Base-by-base conservation (phyloP, 2,797 vertebrate species). In the Ficedula albicollis region DNA sequence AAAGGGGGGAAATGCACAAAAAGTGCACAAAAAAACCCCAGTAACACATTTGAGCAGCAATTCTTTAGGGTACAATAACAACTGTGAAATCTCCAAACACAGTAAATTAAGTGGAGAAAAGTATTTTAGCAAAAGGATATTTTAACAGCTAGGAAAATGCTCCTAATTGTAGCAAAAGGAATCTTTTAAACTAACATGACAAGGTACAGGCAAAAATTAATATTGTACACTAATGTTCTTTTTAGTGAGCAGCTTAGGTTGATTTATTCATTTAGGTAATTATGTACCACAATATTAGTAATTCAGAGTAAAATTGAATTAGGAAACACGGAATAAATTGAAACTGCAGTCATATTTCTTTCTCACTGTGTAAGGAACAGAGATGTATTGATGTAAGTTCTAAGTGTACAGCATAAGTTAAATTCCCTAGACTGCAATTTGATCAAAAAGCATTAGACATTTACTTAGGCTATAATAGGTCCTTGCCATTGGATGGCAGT, bases 401-500 rank as follows among this genome's bases (percentile, higher is more conserved):
- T 97, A 97, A 98, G 97, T 94, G 94, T 94, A 96, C 96, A 96
- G 97, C 96, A 96, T 97, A 98, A 98, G 97, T 98, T 98, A 97
- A 98, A 98, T 98, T 98, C 98, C 98, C 98, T 67, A 98, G 98
- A 94, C 97, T 98, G 95, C 97, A 98, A 98, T 98, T 98, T 98
- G 97, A 98, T 98, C 97, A 98, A 98, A 98, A 98, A 97, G 96
- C 97, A 98, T 97, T 97, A 97, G 97, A 96, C 97, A 97, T 98
- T 98, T 97, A 97, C 96, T 98, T 98, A 97, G 96, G 98, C 97
- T 98, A 98, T 98, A 98, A 98, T 98, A 98, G 96, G 88, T 60
- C 87, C 63, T 97, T 97, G 97, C 99, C 99, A 99, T 99, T 98
- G 98, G 99, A 99, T 99, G 99, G 99, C 99, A 99, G 99, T 99